These are phyloP conservation scores for Atta texana DNA, from an alignment of 1,140 invertebrate genomes.

Conservation along the genomic window DNA sequence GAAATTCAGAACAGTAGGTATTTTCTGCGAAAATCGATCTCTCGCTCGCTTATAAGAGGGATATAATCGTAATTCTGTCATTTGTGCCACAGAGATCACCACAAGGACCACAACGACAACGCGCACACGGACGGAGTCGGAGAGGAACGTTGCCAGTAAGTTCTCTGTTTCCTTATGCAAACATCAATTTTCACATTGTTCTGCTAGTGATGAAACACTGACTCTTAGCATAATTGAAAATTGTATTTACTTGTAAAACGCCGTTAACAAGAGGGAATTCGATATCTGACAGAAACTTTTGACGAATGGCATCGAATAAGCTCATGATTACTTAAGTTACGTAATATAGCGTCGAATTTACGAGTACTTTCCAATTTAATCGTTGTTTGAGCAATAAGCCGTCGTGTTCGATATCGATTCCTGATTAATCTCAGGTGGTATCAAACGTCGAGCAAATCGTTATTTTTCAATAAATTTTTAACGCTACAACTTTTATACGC, in stretches of 20 bases:
- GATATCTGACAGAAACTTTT: not conserved
- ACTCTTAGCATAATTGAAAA: constrained; percentile 27
- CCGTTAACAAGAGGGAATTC: not conserved
- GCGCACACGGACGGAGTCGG: constrained; percentile 77
- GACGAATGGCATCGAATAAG: not conserved
- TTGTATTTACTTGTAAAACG: not conserved
- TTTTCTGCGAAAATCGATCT: not conserved
- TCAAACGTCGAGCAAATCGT: not conserved
- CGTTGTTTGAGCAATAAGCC: constrained; percentile 18
- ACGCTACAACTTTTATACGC: not conserved
- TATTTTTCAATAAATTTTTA: constrained; percentile 57
- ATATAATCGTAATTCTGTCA: constrained; percentile 25
- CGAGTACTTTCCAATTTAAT: constrained; percentile 50
- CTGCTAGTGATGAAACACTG: not conserved
- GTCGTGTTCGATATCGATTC: constrained; percentile 37
- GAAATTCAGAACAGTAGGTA: constrained; percentile 84
- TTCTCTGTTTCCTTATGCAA: not conserved
- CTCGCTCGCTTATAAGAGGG: too few relatives aligned
- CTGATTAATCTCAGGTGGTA: constrained; percentile 43
- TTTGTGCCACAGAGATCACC: constrained; percentile 80
- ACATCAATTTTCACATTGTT: not conserved
- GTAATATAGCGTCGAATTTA: constrained; percentile 24
- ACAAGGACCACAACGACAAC: constrained; percentile 81
- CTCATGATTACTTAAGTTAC: constrained; percentile 46
- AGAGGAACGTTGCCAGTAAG: constrained; percentile 83